phyloP scores from a whole-genome alignment of 2,113 vertebrate genomes.

The Leptobrachium ailaonicum region DNA sequence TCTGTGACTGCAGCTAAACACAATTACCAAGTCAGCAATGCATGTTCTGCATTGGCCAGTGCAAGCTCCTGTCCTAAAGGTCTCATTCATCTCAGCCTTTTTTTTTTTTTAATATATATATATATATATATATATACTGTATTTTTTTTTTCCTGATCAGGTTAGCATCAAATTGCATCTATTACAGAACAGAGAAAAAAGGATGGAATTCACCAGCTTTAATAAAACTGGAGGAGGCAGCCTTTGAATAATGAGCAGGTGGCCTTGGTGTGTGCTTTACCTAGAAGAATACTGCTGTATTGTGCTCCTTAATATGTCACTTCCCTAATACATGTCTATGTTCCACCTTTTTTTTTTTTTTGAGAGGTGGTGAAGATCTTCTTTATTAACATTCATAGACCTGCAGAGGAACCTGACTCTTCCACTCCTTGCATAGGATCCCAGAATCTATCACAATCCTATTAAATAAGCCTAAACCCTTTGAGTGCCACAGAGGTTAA shows the following conservation, averaged over 20 bases:
- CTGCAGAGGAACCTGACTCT: not conserved
- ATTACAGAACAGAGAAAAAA: not conserved
- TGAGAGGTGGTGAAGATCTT: not conserved
- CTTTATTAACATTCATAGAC: not conserved
- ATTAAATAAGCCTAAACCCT: not conserved
- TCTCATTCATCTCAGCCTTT: not conserved
- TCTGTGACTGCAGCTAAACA: constrained; percentile 30
- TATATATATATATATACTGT: not conserved
- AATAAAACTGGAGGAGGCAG: constrained; percentile 14
- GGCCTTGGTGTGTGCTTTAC: constrained; percentile 20
- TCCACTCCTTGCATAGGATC: not conserved
- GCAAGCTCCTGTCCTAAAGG: not conserved
- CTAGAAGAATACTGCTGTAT: constrained; percentile 6
- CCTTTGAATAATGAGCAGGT: constrained; percentile 14
- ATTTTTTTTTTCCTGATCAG: not conserved
- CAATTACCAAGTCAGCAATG: constrained; percentile 44
- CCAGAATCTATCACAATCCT: not conserved
- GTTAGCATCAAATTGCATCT: not conserved
- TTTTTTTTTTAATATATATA: too few relatives aligned
- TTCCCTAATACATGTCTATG: too few relatives aligned
- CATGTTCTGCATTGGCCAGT: constrained; percentile 15
- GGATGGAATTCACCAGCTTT: constrained; percentile 7
- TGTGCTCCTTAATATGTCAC: not conserved
- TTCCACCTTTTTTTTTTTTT: not conserved
- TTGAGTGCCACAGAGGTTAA: not conserved